Evolutionary conservation across 2,797 vertebrate species (phyloP).

Genomic region (Melanotaenia parkinsoni): DNA sequence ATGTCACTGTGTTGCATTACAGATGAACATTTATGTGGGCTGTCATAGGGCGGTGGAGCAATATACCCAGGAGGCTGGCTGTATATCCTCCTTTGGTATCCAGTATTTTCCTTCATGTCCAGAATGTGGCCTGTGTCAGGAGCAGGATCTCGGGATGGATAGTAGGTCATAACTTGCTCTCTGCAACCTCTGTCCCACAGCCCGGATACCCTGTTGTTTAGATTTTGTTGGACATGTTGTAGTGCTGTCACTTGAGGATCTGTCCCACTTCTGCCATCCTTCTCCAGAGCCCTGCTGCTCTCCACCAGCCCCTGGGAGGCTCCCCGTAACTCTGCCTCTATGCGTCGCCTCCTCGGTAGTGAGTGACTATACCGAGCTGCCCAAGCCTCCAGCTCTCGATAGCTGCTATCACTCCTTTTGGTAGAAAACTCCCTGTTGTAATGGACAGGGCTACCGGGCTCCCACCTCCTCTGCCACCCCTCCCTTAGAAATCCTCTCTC

Average conservation of each 20-base stretch:
- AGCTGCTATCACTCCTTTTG: slow-evolving; percentile 72
- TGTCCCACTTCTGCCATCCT: slow-evolving; percentile 38
- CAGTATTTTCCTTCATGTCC: slow-evolving; percentile 54
- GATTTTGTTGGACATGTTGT: slow-evolving; percentile 55
- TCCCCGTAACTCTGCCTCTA: slow-evolving; percentile 71
- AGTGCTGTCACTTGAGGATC: slow-evolving; percentile 44
- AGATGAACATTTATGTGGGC: slow-evolving; percentile 56
- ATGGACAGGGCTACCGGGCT: slow-evolving; percentile 50
- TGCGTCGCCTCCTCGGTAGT: slow-evolving; percentile 71
- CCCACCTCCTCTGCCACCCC: slow-evolving; percentile 71
- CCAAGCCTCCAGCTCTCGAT: slow-evolving; percentile 79
- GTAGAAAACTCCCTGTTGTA: slow-evolving; percentile 63
- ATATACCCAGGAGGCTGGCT: slow-evolving; percentile 81
- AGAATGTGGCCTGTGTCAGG: slow-evolving; percentile 33
- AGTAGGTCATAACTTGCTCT: slow-evolving; percentile 38
- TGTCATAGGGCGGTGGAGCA: slow-evolving; percentile 80
- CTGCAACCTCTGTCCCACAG: slow-evolving; percentile 57
- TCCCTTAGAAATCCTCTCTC: slow-evolving; percentile 67
- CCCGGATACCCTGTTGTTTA: slow-evolving; percentile 54
- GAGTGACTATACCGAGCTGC: slow-evolving; percentile 78
- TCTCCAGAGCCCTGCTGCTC: slow-evolving; percentile 46
- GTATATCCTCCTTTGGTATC: slow-evolving; percentile 62
- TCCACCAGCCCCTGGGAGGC: slow-evolving; percentile 54
- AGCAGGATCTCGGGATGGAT: slow-evolving; percentile 38
- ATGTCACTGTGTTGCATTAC: slow-evolving; percentile 30